Percentiles rank a stretch among this genome's conserved stretches.
Conservation (phyloP, 2,113 vertebrate genomes). For the Taurulus bubalis region DNA sequence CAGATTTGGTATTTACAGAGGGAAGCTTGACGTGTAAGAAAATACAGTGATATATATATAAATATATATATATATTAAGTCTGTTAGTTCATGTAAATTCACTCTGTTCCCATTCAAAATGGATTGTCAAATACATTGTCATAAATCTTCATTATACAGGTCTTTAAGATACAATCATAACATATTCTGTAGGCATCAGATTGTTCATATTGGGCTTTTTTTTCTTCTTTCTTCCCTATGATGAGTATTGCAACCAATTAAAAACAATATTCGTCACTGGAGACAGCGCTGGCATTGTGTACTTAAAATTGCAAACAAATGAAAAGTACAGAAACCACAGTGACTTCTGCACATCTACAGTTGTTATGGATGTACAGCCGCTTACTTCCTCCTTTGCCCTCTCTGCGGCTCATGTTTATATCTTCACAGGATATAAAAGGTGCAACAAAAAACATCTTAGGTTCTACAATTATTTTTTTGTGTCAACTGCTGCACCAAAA, state of each 20-base stretch:
- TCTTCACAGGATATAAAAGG: slow-evolving; percentile 14
- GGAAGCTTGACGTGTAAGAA: slow-evolving; percentile 65
- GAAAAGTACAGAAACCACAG: neutral
- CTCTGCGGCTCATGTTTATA: neutral
- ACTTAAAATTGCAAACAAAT: neutral
- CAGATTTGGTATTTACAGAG: slow-evolving; percentile 45
- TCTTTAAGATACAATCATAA: slow-evolving; percentile 36
- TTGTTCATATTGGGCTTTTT: slow-evolving; percentile 5
- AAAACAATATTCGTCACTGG: slow-evolving; percentile 2
- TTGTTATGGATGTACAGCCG: neutral
- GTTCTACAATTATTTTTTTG: neutral
- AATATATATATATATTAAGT: slow-evolving; percentile 35
- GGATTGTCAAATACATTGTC: slow-evolving; percentile 70
- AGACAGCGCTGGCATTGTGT: neutral
- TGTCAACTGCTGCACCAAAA: slow-evolving; percentile 13
- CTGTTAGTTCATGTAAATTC: slow-evolving; percentile 37
- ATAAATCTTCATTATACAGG: slow-evolving; percentile 30
- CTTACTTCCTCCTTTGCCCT: neutral
- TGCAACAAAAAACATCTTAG: slow-evolving; percentile 35
- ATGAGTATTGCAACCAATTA: neutral
- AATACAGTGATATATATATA: slow-evolving; percentile 60
- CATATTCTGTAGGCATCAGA: slow-evolving; percentile 7
- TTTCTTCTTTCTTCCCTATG: neutral
- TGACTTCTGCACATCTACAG: neutral
- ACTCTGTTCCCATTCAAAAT: slow-evolving; percentile 52